Base-by-base conservation (phyloP, 2,113 vertebrate species). In the Phalacrocorax aristotelis region DNA sequence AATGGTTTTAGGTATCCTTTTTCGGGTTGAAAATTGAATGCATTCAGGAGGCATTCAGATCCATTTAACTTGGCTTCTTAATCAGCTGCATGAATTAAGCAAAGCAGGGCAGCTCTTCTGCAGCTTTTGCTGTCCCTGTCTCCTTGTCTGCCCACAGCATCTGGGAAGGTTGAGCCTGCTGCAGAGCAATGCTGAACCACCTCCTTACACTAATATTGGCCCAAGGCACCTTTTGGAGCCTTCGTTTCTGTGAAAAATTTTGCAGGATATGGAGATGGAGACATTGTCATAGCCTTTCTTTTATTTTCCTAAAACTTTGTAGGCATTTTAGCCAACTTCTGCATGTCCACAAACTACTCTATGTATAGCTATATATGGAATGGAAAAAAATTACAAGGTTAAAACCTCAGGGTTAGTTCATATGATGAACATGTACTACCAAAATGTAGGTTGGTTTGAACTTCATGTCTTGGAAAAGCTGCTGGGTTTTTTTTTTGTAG, bases 401-500 rank as follows among this genome's bases (percentile, higher is more conserved):
- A 34, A 92, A 95, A 87, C 87, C 78, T 96, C 74, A 70, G 66
- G 7, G 74, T 74, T 72, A 15, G n/a, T 83, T 93, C 12, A 2
- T 77, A 40, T 66, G 80, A 84, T 26, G 65, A 87, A 79, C 42
- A 49, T 11, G 25, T 82, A 83, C 44, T 87, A 52, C 80, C 61
- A 94, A 94, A 96, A 85, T 74, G 49, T 80, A 57, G 44, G 49
- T 42, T 91, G 51, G 83, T 87, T 96, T 95, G 74, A 94, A 82
- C 58, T 95, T 76, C 14, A 12, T 42, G 49, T 69, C 89, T 83
- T 93, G 54, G 55, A 74, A 94, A 83, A 94, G 34, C 52, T 94
- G n/a, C 64, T 95, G 38, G 6, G 13, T 38, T 38, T 38, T 38
- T 22, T 70, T 96, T 60, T 62, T 83, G 69, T 87, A 89, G 36